phyloP scores from a whole-genome alignment of 1,140 invertebrate species.

The Euglossa dilemma region DNA sequence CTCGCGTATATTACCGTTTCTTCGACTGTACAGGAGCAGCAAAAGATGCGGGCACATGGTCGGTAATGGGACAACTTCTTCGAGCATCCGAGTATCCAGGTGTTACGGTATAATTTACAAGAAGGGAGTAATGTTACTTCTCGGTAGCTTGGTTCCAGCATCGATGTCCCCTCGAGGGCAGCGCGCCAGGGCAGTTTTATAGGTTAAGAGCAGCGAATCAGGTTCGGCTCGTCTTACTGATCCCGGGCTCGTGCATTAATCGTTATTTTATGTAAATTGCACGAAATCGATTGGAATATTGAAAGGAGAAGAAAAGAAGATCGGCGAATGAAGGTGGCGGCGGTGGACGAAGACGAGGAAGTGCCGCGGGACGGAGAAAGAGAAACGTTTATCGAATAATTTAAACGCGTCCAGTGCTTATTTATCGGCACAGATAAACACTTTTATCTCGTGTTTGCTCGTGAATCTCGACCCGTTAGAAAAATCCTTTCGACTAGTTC shows the following conservation, averaged over 20 bases:
- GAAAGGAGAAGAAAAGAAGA: background rate
- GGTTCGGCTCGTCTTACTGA: slow-evolving; percentile 29
- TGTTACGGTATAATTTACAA: slow-evolving; percentile 53
- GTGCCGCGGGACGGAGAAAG: background rate
- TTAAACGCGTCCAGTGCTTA: slow-evolving; percentile 10
- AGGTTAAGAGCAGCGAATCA: slow-evolving; percentile 17
- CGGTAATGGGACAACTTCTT: slow-evolving; percentile 53
- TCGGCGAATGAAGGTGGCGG: too few relatives aligned
- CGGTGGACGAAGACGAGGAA: background rate
- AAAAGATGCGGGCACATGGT: slow-evolving; percentile 37
- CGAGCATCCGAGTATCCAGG: slow-evolving; percentile 16
- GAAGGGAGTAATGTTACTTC: slow-evolving; percentile 44
- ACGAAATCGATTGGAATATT: slow-evolving; percentile 30
- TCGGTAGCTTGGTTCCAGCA: slow-evolving; percentile 23
- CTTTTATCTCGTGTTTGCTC: background rate
- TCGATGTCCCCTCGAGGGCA: slow-evolving; percentile 14
- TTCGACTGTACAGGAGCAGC: slow-evolving; percentile 21
- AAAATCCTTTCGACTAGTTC: slow-evolving; percentile 4
- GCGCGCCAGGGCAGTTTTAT: slow-evolving; percentile 7
- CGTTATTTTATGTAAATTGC: slow-evolving; percentile 70
- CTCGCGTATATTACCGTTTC: slow-evolving; percentile 26
- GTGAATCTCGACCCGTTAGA: background rate
- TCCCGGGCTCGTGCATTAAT: slow-evolving; percentile 36
- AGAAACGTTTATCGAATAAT: slow-evolving; percentile 17
- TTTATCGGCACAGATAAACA: slow-evolving; percentile 23